Conservation (phyloP, 2,888 invertebrate genomes). For the Heliconius cydno region DNA sequence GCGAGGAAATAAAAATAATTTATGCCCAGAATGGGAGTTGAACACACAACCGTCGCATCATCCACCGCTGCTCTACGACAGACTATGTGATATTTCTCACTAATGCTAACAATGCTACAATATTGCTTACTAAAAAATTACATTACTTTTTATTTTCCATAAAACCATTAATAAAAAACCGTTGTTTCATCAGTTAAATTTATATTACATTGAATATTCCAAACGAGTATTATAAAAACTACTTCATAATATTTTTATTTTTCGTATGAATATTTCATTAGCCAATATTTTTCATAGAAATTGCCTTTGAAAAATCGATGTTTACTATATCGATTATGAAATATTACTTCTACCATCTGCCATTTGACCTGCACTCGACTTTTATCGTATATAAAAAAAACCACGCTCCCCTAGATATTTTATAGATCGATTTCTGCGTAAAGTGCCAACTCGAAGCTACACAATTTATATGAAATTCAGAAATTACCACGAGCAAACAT, state of each 20-base stretch:
- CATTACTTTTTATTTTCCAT: background rate
- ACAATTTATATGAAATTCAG: conserved; percentile 39
- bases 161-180: background rate
- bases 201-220: background rate
- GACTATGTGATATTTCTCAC: no score
- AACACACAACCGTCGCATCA: no score
- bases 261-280: conserved; percentile 7
- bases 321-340: conserved; percentile 8
- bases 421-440: conserved; percentile 35
- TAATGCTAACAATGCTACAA: no score
- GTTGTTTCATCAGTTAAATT: conserved; percentile 1
- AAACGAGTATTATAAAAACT: background rate
- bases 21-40: background rate
- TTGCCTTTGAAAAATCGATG: conserved; percentile 10
- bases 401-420: conserved; percentile 27
- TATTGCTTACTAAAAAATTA: no score
- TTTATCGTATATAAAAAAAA: conserved; percentile 35
- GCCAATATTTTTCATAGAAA: conserved; percentile 8
- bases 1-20: background rate
- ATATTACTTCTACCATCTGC: background rate
- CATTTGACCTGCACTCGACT: conserved; percentile 5
- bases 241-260: conserved; percentile 1
- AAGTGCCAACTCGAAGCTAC: conserved; percentile 41
- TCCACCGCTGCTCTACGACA: no score
- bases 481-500: conserved; percentile 35